Evolutionary conservation across 1,140 invertebrate genomes (phyloP), one percentile per base, ranked within the genome.

Genomic region (Pseudomyrmex pallidus): DNA sequence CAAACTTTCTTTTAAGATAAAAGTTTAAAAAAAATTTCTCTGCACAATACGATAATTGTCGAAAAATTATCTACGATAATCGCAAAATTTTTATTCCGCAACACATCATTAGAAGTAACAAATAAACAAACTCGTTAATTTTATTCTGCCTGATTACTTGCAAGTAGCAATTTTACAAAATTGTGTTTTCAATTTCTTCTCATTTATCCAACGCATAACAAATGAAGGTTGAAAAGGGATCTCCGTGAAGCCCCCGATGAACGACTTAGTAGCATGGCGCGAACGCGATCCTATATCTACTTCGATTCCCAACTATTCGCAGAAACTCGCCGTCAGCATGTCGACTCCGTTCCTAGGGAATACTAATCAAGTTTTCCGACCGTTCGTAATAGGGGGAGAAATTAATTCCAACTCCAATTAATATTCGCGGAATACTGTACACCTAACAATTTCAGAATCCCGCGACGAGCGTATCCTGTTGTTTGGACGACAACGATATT

Each of bases 391-490:
- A 67, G 46, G 68, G 35, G 73, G 59, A 59, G 82, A 77, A 85
- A 90, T 90, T 90, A 91, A 91, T 91, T 91, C 85, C 86, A 89
- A 89, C 88, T 90, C 66, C 89, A 90, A 91, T 91, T 91, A 90
- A 90, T 89, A 90, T 87, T 85, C 35, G 25, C 61, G 77, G 67
- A 87, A 82, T 83, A 73, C 50, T 78, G 74, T 72, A 35, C 25
- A 50, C 84, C 83, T 86, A 88, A 89, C 78, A 87, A 88, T 89
- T 85, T 85, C 86, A 22, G 48, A 22, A 80, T 80, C 54, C 15
- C 63, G 35, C 70, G 22, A 64, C 74, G 20, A 20, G 22, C 20
- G 46, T 17, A 48, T 59, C 74, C n/a, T 35, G 76, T 87, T 87
- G 85, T 85, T 85, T 52, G 12, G 13, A 2, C 44, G 12, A 44